Conservation (phyloP, 2,113 vertebrate genomes). For the Chroicocephalus ridibundus region DNA sequence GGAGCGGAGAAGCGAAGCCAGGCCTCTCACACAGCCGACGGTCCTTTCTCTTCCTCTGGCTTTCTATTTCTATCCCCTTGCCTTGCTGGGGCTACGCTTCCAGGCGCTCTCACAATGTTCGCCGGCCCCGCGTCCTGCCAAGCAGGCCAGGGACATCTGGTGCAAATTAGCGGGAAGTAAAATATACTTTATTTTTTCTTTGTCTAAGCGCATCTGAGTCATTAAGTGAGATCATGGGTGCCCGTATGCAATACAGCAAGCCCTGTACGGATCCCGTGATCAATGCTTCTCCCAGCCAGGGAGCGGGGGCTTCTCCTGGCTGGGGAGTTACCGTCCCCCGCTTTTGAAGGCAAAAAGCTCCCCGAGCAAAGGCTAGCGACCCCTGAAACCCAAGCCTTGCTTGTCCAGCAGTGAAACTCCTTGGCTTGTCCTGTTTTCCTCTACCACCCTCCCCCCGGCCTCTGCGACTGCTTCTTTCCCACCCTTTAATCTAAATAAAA, state of each 20-base stretch:
- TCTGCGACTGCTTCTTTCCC: conserved; percentile 68
- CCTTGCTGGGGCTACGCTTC: background rate
- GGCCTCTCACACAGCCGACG: background rate
- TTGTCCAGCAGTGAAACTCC: background rate
- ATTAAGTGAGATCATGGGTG: conserved; percentile 64
- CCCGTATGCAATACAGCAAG: background rate
- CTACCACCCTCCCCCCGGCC: conserved; percentile 16
- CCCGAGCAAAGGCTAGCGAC: background rate
- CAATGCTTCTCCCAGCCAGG: background rate
- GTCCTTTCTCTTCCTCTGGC: background rate
- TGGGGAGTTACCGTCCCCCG: accelerated
- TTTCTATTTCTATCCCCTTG: conserved; percentile 43
- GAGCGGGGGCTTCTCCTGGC: background rate
- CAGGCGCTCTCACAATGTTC: conserved; percentile 45
- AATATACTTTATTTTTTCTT: conserved; percentile 64
- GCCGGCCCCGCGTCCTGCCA: background rate
- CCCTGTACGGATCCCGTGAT: background rate
- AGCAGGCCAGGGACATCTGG: conserved; percentile 58
- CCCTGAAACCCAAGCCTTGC: background rate
- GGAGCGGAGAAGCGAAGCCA: background rate
- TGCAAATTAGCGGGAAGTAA: conserved; percentile 58
- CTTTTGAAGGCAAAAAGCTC: background rate
- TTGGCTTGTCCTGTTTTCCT: conserved; percentile 21
- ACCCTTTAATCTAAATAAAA: conserved; percentile 82
- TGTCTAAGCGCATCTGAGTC: conserved; percentile 57